These are phyloP conservation scores for Oegoconia quadripuncta DNA, from an alignment of 2,888 invertebrate genomes.

Conservation along the genomic window DNA sequence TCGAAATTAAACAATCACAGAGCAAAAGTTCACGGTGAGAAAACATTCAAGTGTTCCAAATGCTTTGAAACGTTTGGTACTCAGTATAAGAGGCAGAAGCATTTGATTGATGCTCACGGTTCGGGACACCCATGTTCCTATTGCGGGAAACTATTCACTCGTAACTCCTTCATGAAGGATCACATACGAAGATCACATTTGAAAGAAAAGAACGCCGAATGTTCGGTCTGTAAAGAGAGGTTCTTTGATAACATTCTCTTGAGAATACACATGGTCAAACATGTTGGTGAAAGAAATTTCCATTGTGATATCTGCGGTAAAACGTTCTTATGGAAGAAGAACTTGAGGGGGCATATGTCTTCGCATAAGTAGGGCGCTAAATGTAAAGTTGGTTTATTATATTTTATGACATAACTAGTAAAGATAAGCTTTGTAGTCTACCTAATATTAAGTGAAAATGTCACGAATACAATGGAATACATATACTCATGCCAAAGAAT, in stretches of 20 bases:
- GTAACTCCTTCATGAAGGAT: conserved; percentile 37
- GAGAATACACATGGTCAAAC: conserved; percentile 60
- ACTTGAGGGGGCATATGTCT: conserved; percentile 70
- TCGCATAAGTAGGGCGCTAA: conserved; percentile 16
- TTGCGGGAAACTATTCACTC: conserved; percentile 41
- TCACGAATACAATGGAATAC: too few relatives aligned
- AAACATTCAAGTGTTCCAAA: conserved; percentile 30
- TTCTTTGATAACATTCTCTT: conserved; percentile 41
- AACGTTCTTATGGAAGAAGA: conserved; percentile 74
- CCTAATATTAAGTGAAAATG: too few relatives aligned
- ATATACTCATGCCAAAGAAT: not conserved
- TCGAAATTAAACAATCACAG: conserved; percentile 29
- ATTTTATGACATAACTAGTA: too few relatives aligned
- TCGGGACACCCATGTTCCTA: conserved; percentile 35
- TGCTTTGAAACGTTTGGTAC: conserved; percentile 37
- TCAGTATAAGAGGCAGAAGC: conserved; percentile 33
- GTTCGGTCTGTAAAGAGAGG: conserved; percentile 40
- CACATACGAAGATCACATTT: conserved; percentile 43
- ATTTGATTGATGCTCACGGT: conserved; percentile 34
- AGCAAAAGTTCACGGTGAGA: conserved; percentile 34
- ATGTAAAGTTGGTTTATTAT: too few relatives aligned
- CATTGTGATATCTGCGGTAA: conserved; percentile 76
- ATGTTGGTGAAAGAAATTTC: conserved; percentile 62
- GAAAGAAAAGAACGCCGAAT: conserved; percentile 42
- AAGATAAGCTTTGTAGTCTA: too few relatives aligned